Conservation (phyloP, 1,140 invertebrate genomes). For the Calliphora vicina region DNA sequence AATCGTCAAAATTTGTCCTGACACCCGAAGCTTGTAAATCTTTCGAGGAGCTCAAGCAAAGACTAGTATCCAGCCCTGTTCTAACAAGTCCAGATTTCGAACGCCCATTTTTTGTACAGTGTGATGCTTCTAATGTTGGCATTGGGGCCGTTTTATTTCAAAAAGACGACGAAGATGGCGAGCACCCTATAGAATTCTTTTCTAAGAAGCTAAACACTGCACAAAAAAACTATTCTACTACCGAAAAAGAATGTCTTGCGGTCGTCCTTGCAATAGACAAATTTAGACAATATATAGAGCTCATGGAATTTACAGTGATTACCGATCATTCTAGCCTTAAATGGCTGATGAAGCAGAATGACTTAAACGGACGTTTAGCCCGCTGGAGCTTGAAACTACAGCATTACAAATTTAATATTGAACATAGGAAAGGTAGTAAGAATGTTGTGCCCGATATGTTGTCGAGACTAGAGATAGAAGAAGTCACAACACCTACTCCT, state of each 20-base stretch:
- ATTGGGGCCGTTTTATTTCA: no score
- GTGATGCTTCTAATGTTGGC: neutral
- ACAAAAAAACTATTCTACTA: no score
- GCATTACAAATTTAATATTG: no score
- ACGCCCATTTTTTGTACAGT: neutral
- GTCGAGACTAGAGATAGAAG: conserved; percentile 39
- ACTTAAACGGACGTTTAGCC: neutral
- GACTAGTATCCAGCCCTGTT: conserved; percentile 52
- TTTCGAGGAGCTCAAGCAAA: conserved; percentile 50
- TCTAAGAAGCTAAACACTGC: conserved; percentile 44
- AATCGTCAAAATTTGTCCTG: neutral
- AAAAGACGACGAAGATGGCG: no score
- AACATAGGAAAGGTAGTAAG: conserved; percentile 41
- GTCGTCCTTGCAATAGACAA: conserved; percentile 62
- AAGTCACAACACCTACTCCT: neutral
- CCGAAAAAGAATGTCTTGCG: conserved; percentile 48
- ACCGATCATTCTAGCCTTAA: no score
- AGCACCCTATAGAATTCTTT: conserved; percentile 46
- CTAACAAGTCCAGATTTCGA: conserved; percentile 56
- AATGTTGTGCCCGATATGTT: conserved; percentile 50
- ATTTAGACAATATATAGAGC: conserved; percentile 42
- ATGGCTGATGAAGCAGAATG: conserved; percentile 41
- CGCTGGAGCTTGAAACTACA: no score
- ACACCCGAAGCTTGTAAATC: conserved; percentile 45
- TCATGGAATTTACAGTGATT: no score